Base-by-base conservation (phyloP, 1,140 invertebrate genomes). In the Hyles euphorbiae region DNA sequence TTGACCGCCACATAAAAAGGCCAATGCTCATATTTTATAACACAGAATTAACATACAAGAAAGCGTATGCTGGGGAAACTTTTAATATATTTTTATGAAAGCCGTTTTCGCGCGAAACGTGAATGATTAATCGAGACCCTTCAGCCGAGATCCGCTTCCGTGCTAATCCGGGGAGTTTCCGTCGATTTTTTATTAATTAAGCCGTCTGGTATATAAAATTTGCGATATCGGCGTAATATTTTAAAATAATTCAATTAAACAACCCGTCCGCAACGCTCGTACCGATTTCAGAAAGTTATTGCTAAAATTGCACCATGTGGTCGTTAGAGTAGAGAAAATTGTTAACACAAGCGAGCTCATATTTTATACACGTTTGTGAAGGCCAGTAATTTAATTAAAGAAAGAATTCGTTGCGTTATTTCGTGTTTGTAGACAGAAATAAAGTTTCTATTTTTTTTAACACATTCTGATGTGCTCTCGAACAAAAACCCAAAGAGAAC, bases 71-170 rank as follows among this genome's bases (percentile, higher is more conserved):
- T 67, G 70, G 65, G 70, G 64, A 74, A 81, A 83, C 62, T 78
- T 81, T 79, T 85, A 80, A 81, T 85, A 83, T 78, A 80, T 83
- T 85, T 85, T 86, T 83, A 85, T 81, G 78, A 78, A 83, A 81
- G 65, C 67, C 75, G 61, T 80, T 80, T 79, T 74, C 70, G 70
- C 70, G 71, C 67, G 65, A 72, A 76, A 62, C 68, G 63, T 63
- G 68, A 69, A 78, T 83, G 79, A 85, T 83, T 81, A 83, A 85
- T 85, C 73, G 68, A 63, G 69, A 76, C 72, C 76, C 78, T 78
- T 79, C 72, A 82, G 65, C 62, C 56, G 66, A 65, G 67, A 71
- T 77, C 66, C 70, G 77, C 74, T 66, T 58, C 62, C 53, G 48
- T 57, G 60, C 75, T 78, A 76, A 77, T 79, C 73, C 69, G 56